Base-by-base conservation (phyloP, 1,140 invertebrate species). In the Meteorus sp. region DNA sequence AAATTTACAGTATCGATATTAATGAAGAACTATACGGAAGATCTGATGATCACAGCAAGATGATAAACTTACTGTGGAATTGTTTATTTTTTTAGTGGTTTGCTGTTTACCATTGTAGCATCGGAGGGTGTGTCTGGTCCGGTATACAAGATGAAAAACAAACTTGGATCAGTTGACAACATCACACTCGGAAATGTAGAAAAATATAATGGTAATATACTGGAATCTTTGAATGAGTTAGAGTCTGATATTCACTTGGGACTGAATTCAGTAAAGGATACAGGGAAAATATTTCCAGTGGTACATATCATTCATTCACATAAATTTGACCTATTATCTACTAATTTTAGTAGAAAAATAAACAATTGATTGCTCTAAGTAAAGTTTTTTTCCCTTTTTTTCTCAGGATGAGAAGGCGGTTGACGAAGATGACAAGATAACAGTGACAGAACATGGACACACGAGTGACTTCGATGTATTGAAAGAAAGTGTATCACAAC, bases 21-120 rank as follows among this genome's bases (percentile, higher is more conserved):
- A n/a, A n/a, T n/a, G n/a, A n/a, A n/a, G n/a, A n/a, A n/a, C n/a
- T n/a, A n/a, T n/a, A n/a, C n/a, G n/a, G n/a, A n/a, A n/a, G n/a
- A n/a, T n/a, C n/a, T n/a, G n/a, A n/a, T n/a, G n/a, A n/a, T n/a
- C n/a, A n/a, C n/a, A n/a, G n/a, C n/a, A n/a, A n/a, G n/a, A 39
- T 39, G 35, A 8, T n/a, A 39, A 39, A 39, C 11, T 3, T 52
- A 44, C 37, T 47, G 20, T 41, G 56, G 44, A 20, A 61, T 33
- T 19, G 35, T 43, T 58, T 64, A 55, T 57, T 47, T 9, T 76
- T 74, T 35, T 61, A 78, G 74, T 65, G 67, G 68, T 56, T 61
- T 76, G 13, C 44, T 77, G n/a, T 77, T 77, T 56, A 48, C 76
- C 20, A 69, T 76, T 29, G 73, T 75, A 37, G 74, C 70, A 39